These are phyloP conservation scores for Lycaena phlaeas DNA, from an alignment of 2,888 invertebrate genomes.

Conservation along the genomic window DNA sequence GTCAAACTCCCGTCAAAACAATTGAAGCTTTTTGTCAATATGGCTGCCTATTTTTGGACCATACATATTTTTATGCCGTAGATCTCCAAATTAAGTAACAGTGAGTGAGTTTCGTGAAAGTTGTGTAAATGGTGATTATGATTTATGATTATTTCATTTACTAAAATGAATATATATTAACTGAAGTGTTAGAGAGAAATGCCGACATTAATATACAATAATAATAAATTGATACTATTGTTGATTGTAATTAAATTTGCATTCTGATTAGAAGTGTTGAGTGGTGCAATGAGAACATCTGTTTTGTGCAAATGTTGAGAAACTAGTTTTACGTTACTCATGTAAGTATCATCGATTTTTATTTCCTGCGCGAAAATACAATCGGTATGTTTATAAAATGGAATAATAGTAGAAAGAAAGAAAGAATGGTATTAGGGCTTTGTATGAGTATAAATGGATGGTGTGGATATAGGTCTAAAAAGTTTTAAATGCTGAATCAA, in stretches of 20 bases:
- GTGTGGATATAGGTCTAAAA: too few species aligned
- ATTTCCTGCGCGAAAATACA: background rate
- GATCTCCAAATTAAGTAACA: constrained; percentile 19
- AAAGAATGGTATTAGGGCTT: too few species aligned
- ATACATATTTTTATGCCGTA: constrained; percentile 32
- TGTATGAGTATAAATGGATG: too few species aligned
- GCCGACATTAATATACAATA: background rate
- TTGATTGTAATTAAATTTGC: background rate
- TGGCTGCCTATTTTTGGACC: constrained; percentile 54
- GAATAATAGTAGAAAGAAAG: too few species aligned
- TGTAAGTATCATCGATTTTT: constrained; percentile 7
- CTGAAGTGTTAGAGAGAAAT: too few species aligned
- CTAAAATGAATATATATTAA: background rate
- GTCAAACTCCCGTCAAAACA: constrained; percentile 70
- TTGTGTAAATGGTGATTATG: background rate
- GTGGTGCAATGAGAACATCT: background rate
- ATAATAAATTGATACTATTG: background rate
- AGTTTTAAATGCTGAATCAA: too few species aligned
- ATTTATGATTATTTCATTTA: background rate
- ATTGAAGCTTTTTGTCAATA: constrained; percentile 62
- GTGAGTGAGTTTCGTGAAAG: background rate
- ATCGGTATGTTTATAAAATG: too few species aligned
- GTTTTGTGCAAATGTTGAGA: background rate
- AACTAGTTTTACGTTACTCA: background rate
- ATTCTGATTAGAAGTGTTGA: background rate